phyloP scores from a whole-genome alignment of 2,797 vertebrate species.

The Sebastes taczanowskii region DNA sequence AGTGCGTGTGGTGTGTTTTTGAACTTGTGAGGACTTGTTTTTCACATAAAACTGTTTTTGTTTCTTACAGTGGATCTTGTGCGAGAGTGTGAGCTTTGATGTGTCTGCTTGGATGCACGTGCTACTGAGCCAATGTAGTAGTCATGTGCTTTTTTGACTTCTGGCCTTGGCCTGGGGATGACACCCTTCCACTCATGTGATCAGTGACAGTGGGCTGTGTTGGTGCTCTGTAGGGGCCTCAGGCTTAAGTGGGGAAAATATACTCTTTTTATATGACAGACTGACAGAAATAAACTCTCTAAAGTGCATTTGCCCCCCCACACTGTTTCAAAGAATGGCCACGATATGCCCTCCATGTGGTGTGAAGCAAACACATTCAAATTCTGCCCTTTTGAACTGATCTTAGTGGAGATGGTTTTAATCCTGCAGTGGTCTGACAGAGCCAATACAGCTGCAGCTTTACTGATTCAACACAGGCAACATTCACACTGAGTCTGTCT shows the following conservation, averaged over 20 bases:
- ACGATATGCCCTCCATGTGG: not conserved
- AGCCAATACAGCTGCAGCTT: not conserved
- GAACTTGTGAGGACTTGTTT: conserved; percentile 5
- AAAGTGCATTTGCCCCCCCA: conserved; percentile 16
- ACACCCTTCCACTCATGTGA: conserved; percentile 75
- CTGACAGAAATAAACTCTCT: conserved; percentile 53
- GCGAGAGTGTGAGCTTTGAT: not conserved
- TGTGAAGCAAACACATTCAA: not conserved
- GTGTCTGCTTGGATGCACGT: conserved; percentile 28
- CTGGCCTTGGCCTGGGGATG: conserved; percentile 72
- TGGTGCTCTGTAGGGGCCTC: conserved; percentile 29
- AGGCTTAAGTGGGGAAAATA: conserved; percentile 32
- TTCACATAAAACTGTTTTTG: conserved; percentile 21
- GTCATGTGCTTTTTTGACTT: conserved; percentile 79
- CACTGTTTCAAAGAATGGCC: not conserved
- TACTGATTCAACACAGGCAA: conserved; percentile 5
- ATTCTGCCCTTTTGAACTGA: not conserved
- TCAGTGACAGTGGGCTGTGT: conserved; percentile 50
- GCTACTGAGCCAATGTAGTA: conserved; percentile 56
- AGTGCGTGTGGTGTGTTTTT: conserved; percentile 12
- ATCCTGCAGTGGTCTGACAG: not conserved
- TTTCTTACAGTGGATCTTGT: not conserved
- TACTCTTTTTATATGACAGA: conserved; percentile 37
- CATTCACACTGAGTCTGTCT: not conserved
- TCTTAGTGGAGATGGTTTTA: not conserved